Evolutionary conservation across 2,113 vertebrate species (phyloP).

Genomic region (Thomomys bottae): DNA sequence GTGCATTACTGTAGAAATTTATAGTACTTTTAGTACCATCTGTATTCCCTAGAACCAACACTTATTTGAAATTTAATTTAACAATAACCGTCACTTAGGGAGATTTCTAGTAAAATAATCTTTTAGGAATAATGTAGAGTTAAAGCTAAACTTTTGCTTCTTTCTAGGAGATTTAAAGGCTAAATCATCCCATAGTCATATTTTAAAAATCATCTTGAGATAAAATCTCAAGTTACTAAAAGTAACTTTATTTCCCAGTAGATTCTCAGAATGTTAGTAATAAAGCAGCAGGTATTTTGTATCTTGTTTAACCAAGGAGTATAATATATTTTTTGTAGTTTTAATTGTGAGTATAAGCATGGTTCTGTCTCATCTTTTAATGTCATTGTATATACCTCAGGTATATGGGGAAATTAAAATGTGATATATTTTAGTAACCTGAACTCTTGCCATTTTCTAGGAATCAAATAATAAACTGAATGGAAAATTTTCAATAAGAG

Average conservation of each 20-base stretch:
- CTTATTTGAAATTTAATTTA: constrained; percentile 47
- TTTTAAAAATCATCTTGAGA: constrained; percentile 13
- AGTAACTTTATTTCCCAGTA: constrained; percentile 48
- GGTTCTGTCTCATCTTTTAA: neutral
- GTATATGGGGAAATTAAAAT: neutral
- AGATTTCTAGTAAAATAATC: constrained; percentile 12
- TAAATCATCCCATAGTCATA: neutral
- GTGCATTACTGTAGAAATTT: constrained; percentile 12
- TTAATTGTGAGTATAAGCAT: neutral
- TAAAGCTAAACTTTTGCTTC: neutral
- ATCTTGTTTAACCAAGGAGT: neutral
- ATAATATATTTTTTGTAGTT: neutral
- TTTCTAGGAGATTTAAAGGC: neutral
- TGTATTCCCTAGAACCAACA: neutral
- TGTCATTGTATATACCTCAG: neutral
- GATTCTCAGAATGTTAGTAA: constrained; percentile 14
- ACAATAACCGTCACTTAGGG: neutral
- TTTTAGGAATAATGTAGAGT: constrained; percentile 10
- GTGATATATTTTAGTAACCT: neutral
- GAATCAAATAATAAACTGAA: too few relatives aligned
- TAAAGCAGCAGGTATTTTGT: neutral
- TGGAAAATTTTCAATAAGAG: too few relatives aligned
- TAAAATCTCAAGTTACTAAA: too few relatives aligned
- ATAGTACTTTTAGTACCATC: neutral
- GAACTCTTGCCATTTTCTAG: neutral